Conservation (phyloP, 2,113 vertebrate species). For the Corydoras sp. region DNA sequence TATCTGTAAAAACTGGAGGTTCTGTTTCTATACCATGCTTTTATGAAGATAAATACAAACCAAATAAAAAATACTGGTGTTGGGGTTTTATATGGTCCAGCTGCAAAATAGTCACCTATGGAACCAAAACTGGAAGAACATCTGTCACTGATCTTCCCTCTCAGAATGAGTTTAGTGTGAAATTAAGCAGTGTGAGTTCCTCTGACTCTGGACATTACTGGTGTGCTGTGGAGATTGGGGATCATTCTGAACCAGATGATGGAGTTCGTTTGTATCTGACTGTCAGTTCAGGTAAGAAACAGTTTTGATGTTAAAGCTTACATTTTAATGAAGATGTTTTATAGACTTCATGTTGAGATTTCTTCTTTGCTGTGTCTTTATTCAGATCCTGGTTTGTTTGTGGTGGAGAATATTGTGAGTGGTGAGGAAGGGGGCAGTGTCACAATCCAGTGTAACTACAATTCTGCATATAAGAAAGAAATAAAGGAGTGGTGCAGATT, state of each 20-base stretch:
- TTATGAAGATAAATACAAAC: background rate
- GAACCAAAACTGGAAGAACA: background rate
- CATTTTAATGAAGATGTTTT: background rate
- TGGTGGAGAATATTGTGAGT: constrained; percentile 14
- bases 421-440: constrained; percentile 20
- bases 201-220: constrained; percentile 10
- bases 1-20: background rate
- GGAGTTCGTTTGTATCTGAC: constrained; percentile 7
- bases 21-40: background rate
- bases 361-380: constrained; percentile 2
- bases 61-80: constrained; percentile 6
- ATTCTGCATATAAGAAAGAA: background rate
- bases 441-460: constrained; percentile 39
- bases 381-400: constrained; percentile 29
- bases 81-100: background rate
- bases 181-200: background rate
- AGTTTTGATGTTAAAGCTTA: too few relatives aligned
- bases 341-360: too few relatives aligned
- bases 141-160: background rate
- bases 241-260: background rate
- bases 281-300: constrained; percentile 14
- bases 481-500: constrained; percentile 33
- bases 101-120: background rate
- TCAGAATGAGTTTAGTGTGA: background rate
- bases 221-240: constrained; percentile 18